Base-by-base conservation (phyloP, 2,888 invertebrate species). In the Epistrophe grossulariae region DNA sequence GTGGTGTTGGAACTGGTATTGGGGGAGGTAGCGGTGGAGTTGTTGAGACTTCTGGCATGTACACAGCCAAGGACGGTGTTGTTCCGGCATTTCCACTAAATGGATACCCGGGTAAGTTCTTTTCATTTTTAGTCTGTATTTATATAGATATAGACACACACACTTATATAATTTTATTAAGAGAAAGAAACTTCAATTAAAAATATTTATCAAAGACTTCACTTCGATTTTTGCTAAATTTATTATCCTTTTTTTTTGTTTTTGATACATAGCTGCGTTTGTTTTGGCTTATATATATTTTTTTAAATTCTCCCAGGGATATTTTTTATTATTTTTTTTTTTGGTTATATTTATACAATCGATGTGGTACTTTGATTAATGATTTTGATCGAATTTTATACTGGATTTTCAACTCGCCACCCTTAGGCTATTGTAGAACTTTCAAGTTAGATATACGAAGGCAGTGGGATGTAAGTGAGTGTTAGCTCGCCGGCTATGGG, bases 331-430 rank as follows among this genome's bases (percentile, higher is more conserved):
- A 24, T 28, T 5, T 48, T 48, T 35, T 48, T 68, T 55, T 59
- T 28, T 15, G 8, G 28, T 15, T 13, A 15, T 70, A 70, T 60
- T 74, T 62, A 55, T 31, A 45, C 62, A 59, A 57, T 85, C 62
- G 62, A 81, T 72, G 68, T 81, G 78, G 77, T 45, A 50, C 40
- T 74, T 68, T 85, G 85, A 85, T 85, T 78, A 85, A 85, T 85
- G 78, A 85, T 79, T 78, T 78, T 52, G 17, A 77, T 55, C 35
- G 68, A 43, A 35, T 66, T 52, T 35, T n/a, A 7, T 45, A 4
- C 17, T 35, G 71, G 35, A 24, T 78, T 68, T 48, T 55, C 3
- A 70, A 55, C 40, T 55, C 24, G n/a, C 38, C 70, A 10, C 80
- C 80, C 62, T 45, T n/a, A 50, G 60, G 76, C 59, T 64, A 64